Evolutionary conservation across 2,888 invertebrate genomes (phyloP), one percentile per base, ranked within the genome.

Genomic region (Gerris lacustris): DNA sequence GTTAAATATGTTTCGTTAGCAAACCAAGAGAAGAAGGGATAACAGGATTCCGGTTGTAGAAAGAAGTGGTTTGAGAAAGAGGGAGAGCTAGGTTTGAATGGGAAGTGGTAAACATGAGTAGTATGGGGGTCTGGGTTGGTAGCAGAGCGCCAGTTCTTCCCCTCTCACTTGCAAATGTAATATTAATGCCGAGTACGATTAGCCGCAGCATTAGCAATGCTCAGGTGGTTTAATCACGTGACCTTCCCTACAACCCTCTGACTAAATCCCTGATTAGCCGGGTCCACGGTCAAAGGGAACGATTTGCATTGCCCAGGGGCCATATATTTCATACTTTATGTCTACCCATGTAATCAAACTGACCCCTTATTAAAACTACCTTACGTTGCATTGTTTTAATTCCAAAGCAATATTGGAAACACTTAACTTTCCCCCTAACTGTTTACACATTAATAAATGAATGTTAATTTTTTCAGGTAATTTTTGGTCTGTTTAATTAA

Each of bases 191-290:
- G 55, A 11, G 55, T 55, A 55, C 55, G 55, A 55, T 55, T 55
- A 55, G 55, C 15, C 55, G 55, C 55, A 55, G 55, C 55, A 55
- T 55, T 55, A 55, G 55, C 55, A 55, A 55, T 55, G 55, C 55
- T 55, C 55, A 55, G 55, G 55, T 55, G 15, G 55, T 55, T 55
- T 11, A 55, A 55, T 55, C 55, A 55, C 55, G 15, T 15, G 55
- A 55, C 55, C 55, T 55, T 55, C 15, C 9, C 55, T 9, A 55
- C 15, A 55, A 55, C 55, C 55, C 55, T 15, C 55, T 55, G 11
- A 9, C 55, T 55, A 55, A 55, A 55, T 55, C 55, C 55, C 55
- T 55, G 55, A 55, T 55, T 11, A 55, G 11, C 55, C 55, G 9
- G 9, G 9, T 55, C 9, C 55, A 55, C 15, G 55, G 55, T 55